These are phyloP conservation scores for Drosophila lacteicornis DNA, from an alignment of 1,140 invertebrate species.

Conservation along the genomic window DNA sequence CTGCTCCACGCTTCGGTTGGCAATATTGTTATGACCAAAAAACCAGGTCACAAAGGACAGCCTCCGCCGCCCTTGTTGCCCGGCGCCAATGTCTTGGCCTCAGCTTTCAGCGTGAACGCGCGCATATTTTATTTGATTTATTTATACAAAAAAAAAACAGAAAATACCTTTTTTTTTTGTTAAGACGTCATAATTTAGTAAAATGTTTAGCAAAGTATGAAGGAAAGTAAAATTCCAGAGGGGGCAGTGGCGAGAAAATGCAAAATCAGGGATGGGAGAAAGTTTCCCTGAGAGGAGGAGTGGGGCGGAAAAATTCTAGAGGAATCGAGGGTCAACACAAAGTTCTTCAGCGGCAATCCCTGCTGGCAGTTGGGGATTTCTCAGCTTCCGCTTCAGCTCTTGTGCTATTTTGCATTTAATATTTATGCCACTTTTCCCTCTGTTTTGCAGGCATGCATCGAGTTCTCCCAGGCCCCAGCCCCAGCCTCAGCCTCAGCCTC, in stretches of 20 bases:
- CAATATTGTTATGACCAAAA: constrained; percentile 83
- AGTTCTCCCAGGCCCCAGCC: constrained; percentile 30
- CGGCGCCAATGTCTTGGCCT: constrained; percentile 36
- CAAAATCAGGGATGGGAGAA: neutral
- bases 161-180: neutral
- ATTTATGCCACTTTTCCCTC: constrained; percentile 66
- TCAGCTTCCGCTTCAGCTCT: constrained; percentile 27
- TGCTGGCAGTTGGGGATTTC: constrained; percentile 63
- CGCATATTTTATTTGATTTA: constrained; percentile 82
- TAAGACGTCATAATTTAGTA: constrained; percentile 66
- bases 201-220: constrained; percentile 49
- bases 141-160: constrained; percentile 49
- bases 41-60: constrained; percentile 81
- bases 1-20: constrained; percentile 80
- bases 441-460: constrained; percentile 70
- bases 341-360: constrained; percentile 21
- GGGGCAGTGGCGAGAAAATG: neutral
- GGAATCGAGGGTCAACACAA: constrained; percentile 4
- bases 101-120: constrained; percentile 72
- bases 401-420: constrained; percentile 80
- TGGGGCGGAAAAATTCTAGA: neutral
- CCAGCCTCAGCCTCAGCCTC: constrained; percentile 29
- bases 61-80: constrained; percentile 6
- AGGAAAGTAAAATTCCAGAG: constrained; percentile 10
- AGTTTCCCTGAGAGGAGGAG: neutral